Evolutionary conservation across 2,797 vertebrate species (phyloP), one percentile per base, ranked within the genome.

Genomic region (Psittacula derbiana): DNA sequence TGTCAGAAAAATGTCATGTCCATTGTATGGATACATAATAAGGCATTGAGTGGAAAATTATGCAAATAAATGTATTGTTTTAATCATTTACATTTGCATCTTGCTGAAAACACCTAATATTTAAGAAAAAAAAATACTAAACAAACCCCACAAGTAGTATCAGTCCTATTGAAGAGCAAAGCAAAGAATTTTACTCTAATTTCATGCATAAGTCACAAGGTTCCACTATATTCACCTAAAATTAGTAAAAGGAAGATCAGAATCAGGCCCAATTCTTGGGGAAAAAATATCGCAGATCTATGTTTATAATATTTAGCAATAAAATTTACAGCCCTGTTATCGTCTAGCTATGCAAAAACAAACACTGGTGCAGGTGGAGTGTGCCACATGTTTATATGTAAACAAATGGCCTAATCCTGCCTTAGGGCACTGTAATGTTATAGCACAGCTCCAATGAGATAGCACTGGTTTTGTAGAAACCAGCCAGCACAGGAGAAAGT

Each of bases 381-480:
- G 97, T 97, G 98, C 97, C 97, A 84, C 80, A 57, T 97, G 96
- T 98, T 98, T 98, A 98, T 93, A 87, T 93, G 94, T 98, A 98
- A 98, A 97, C 97, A 97, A 95, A 93, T 88, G 94, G 95, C 91
- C 94, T 72, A 72, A 91, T 96, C 97, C 95, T 96, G 97, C 97
- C 97, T 92, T 75, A 82, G 96, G 97, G 97, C 97, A 80, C 44
- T 62, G 91, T 84, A 91, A 58, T n/a, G 90, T 74, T 90, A 91
- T 13, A 95, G 71, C 93, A 49, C 47, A 47, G 81, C 40, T 94
- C 64, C 83, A 36, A 74, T 69, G 84, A 75, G 81, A 83, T 4
- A 76, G 85, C 36, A 4, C 8, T 31, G 91, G 52, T 6, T 61
- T 36, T 17, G 86, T 55, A 60, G 80, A 90, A 96, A 88, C 41